Base-by-base conservation (phyloP, 2,888 invertebrate species). In the Andrena bicolor region DNA sequence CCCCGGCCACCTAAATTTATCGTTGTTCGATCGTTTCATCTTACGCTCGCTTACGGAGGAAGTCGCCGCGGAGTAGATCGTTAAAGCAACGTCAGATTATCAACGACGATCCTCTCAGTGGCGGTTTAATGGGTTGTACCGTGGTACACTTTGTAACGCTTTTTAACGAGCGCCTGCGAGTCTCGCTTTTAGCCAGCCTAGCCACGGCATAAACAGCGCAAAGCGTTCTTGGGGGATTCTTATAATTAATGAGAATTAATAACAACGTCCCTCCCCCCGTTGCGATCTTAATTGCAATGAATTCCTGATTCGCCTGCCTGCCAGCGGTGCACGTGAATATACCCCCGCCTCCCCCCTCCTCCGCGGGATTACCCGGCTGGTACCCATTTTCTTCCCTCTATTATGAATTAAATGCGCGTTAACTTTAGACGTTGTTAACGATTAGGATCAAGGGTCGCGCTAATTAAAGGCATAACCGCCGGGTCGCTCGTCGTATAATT, bases 341-440 rank as follows among this genome's bases (percentile, higher is more conserved):
- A 20, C 20, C 56, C 20, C 56, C 8, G 20, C n/a, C 7, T 16
- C 49, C 5, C 28, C n/a, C 13, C 8, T 16, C 49, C 2, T 3
- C 10, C 16, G 8, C 61, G 8, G 48, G 20, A 28, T n/a, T 23
- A 32, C 32, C 30, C 7, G 23, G 10, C 48, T 20, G 65, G 20
- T 26, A 28, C 28, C 60, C 68, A 51, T 28, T 48, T 56, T 51
- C 35, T 35, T 70, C 16, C 48, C 60, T 58, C 32, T 75, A 60
- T 86, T 86, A 72, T 83, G 80, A 86, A 86, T 86, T 84, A 86
- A 86, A 82, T 69, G 65, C 73, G 69, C 78, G 73, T 74, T 82
- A 86, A 86, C 68, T 78, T 70, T 76, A 77, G 82, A 84, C 71
- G 77, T 53, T 73, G 75, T 66, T 69, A 51, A 78, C 68, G 86